Base-by-base conservation (phyloP, 2,113 vertebrate species). In the Dendropsophus ebraccatus region DNA sequence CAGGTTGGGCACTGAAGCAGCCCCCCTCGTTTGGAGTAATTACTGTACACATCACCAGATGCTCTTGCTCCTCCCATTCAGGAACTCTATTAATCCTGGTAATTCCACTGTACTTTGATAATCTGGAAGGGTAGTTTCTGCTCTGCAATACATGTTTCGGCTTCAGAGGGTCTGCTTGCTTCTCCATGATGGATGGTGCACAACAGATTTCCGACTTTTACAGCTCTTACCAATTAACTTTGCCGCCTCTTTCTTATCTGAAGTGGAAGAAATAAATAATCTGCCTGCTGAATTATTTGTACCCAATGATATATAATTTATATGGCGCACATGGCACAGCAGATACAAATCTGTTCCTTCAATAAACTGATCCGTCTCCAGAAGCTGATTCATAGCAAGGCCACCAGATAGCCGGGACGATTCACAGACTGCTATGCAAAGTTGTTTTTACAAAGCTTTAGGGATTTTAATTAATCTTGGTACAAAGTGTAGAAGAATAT, bases 111-210 rank as follows among this genome's bases (percentile, higher is more conserved):
- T 37, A 23, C 56, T 62, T 28, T 28, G 56, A 65, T 81, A 62
- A 82, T 70, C 81, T 82, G 81, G 81, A 50, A 52, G 81, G 81
- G 45, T 69, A 52, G 32, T 23, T 32, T 70, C 21, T n/a, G 41
- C 81, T 82, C n/a, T 10, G 19, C n/a, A 9, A 47, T 23, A 32
- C 25, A 25, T 16, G 21, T 50, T 56, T 73, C 37, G 67, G 54
- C 49, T 28, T 52, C 30, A 19, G 54, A 83, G 69, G 49, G 32
- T 13, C 49, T 17, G 30, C 62, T 82, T 5, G 50, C 65, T 83
- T 73, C 45, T 83, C 25, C 50, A 83, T 82, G 81, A 82, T 73
- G 5, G 50, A 73, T 56, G 65, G 73, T 54, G 21, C 21, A 41
- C 65, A 73, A 56, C 67, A 82, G 80, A 82, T 52, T 82, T 81